Evolutionary conservation across 2,888 invertebrate species (phyloP).

Genomic region (Trichogramma evanescens): DNA sequence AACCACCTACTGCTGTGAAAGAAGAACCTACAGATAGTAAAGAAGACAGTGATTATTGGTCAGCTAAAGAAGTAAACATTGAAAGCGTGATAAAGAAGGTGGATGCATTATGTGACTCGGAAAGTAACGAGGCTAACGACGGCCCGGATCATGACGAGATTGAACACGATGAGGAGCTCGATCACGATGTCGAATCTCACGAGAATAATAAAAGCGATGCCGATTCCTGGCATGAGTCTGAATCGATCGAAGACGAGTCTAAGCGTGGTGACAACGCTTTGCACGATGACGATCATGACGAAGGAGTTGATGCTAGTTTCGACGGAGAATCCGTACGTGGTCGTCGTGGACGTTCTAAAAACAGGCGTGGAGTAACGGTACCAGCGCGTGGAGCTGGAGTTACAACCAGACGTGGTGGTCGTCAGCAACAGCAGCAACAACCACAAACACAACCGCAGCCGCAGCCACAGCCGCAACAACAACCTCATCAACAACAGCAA

Average conservation of each 20-base stretch:
- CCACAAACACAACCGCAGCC: background rate
- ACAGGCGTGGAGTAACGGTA: slow-evolving; percentile 37
- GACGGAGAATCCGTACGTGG: slow-evolving; percentile 39
- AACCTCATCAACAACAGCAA: slow-evolving; percentile 8
- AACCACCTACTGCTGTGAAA: slow-evolving; percentile 40
- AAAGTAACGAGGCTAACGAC: slow-evolving; percentile 34
- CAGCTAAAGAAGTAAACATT: slow-evolving; percentile 70
- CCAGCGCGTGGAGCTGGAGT: slow-evolving; percentile 49
- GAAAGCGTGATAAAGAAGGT: slow-evolving; percentile 77
- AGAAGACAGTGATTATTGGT: slow-evolving; percentile 72
- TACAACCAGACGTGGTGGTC: slow-evolving; percentile 54
- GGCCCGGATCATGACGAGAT: too few relatives aligned
- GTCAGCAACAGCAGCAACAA: slow-evolving; percentile 17
- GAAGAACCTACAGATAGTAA: slow-evolving; percentile 51
- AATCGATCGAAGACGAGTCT: slow-evolving; percentile 31
- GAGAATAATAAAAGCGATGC: slow-evolving; percentile 34
- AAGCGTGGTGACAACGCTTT: slow-evolving; percentile 34
- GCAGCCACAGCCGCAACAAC: background rate
- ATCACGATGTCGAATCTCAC: slow-evolving; percentile 28
- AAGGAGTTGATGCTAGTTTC: slow-evolving; percentile 39
- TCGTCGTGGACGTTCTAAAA: slow-evolving; percentile 45
- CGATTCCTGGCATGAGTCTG: slow-evolving; percentile 39
- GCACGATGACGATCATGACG: slow-evolving; percentile 40
- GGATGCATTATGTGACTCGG: slow-evolving; percentile 57
- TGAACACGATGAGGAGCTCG: slow-evolving; percentile 32